Conservation (phyloP, 2,797 vertebrate species). For the Labeo calbasu region DNA sequence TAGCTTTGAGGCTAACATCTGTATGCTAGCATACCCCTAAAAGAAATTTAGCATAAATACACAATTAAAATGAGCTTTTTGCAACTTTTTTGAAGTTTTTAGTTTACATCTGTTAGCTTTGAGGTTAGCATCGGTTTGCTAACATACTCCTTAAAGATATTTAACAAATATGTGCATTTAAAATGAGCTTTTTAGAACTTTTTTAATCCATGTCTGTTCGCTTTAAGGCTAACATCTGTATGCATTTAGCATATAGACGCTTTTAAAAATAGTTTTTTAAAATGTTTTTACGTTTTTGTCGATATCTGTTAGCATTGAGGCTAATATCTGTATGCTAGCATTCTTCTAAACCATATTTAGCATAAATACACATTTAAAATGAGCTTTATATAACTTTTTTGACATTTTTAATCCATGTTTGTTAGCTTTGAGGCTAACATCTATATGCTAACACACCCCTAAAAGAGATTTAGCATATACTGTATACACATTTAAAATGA, state of each 20-base stretch:
- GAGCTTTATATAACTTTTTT: background rate
- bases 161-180: background rate
- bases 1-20: too few species aligned
- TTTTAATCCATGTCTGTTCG: too few species aligned
- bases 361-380: background rate
- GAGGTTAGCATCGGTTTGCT: background rate
- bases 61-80: too few species aligned
- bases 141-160: background rate
- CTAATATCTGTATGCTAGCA: background rate
- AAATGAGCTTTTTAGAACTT: background rate
- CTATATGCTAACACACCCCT: background rate
- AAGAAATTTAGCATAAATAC: too few species aligned
- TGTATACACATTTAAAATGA: background rate
- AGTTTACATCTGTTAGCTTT: background rate
- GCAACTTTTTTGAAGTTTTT: too few species aligned
- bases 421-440: background rate
- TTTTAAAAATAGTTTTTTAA: too few species aligned
- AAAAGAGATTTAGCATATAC: background rate
- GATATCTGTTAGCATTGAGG: too few species aligned
- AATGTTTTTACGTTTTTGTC: too few species aligned
- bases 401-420: background rate
- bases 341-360: background rate
- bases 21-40: background rate
- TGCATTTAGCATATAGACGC: too few species aligned
- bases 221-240: too few species aligned